A percentile compares a stretch with the other conserved stretches of the same genome.
Conservation (phyloP, 2,797 vertebrate genomes). For the Parauchenoglanis ngamensis region DNA sequence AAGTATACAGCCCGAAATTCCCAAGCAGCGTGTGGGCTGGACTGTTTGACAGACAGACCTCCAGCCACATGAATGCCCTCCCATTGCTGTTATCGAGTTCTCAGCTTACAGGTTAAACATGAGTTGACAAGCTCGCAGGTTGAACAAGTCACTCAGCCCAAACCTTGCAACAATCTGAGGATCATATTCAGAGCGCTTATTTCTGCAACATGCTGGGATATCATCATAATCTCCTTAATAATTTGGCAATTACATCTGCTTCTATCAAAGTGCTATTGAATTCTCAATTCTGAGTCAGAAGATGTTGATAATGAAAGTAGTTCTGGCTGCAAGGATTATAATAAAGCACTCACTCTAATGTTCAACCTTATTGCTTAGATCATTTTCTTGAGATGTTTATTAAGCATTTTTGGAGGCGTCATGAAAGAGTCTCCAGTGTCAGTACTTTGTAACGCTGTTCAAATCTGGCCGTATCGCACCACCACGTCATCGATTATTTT, state of each 20-base stretch:
- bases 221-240: neutral
- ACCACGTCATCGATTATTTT: neutral
- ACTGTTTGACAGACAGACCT: slow-evolving; percentile 61
- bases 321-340: neutral
- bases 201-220: neutral
- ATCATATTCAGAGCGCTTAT: neutral
- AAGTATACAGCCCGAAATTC: slow-evolving; percentile 65
- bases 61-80: slow-evolving; percentile 49
- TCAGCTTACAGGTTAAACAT: slow-evolving; percentile 79
- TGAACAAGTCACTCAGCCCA: slow-evolving; percentile 16
- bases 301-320: neutral
- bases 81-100: slow-evolving; percentile 74
- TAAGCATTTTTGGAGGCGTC: neutral
- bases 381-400: neutral
- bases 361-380: neutral
- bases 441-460: neutral
- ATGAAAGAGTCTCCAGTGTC: neutral
- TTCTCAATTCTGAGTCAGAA: neutral
- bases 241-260: neutral
- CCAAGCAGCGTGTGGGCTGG: slow-evolving; percentile 61
- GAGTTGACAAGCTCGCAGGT: slow-evolving; percentile 63
- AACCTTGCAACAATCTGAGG: slow-evolving; percentile 14
- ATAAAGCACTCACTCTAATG: neutral
- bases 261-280: neutral
- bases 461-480: neutral